Conservation (phyloP, 2,113 vertebrate species). For the Tachuris rubrigastra region DNA sequence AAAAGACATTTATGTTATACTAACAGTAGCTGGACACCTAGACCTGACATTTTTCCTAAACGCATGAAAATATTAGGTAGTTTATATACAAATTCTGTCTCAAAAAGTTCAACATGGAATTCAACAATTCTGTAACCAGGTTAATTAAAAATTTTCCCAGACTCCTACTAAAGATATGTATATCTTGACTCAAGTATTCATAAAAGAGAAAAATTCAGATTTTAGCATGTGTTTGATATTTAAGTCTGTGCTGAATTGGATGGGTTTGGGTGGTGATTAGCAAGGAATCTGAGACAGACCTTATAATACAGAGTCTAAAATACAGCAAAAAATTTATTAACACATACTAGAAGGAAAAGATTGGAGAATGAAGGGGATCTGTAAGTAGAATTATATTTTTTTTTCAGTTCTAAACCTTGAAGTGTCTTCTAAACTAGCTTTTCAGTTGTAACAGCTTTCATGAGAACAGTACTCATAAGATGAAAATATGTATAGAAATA, state of each 20-base stretch:
- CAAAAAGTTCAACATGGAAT: not conserved
- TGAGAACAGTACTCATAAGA: not conserved
- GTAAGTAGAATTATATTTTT: not conserved
- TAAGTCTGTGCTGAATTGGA: not conserved
- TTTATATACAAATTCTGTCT: not conserved
- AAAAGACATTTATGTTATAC: not conserved
- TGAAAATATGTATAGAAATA: not conserved
- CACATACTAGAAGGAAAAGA: not conserved
- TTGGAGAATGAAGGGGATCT: not conserved
- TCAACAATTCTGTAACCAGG: not conserved
- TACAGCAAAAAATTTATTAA: not conserved
- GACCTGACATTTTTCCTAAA: not conserved
- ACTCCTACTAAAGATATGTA: not conserved
- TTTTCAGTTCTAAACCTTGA: not conserved
- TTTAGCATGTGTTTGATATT: not conserved
- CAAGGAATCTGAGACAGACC: not conserved
- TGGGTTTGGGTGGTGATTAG: not conserved
- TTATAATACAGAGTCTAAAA: not conserved
- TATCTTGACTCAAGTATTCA: not conserved
- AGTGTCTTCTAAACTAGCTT: not conserved
- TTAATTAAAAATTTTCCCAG: not conserved
- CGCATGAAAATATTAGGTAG: not conserved
- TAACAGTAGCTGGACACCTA: not conserved
- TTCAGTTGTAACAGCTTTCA: not conserved
- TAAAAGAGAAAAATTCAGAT: not conserved